phyloP scores from a whole-genome alignment of 1,140 invertebrate species.

The Macrotrachela quadricornifera region DNA sequence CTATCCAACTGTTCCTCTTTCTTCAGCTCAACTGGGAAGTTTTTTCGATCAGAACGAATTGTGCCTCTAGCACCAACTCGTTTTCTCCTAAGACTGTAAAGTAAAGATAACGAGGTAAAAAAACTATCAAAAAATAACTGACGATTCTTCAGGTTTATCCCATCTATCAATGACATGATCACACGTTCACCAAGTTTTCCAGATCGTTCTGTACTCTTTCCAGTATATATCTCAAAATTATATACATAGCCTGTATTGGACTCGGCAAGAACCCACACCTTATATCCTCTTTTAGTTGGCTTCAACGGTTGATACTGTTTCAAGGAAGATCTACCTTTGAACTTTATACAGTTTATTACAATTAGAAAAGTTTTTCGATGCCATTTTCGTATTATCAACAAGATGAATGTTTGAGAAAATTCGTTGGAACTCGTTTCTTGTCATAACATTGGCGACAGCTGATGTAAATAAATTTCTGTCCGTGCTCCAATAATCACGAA shows the following conservation, averaged over 20 bases:
- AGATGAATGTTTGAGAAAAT: no score
- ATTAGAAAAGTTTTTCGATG: no score
- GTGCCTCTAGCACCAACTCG: conserved; percentile 7
- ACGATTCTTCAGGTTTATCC: conserved; percentile 10
- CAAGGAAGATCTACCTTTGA: background rate
- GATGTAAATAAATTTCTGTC: no score
- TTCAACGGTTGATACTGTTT: conserved; percentile 19
- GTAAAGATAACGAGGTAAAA: conserved; percentile 8
- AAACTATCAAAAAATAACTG: conserved; percentile 12
- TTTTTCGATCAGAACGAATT: background rate
- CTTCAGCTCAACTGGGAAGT: conserved; percentile 9
- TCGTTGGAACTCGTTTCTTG: no score
- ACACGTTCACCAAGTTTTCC: conserved; percentile 14
- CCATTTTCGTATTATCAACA: no score
- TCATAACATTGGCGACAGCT: no score
- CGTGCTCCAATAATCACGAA: no score
- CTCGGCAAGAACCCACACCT: conserved; percentile 18
- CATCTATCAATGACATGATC: conserved; percentile 16
- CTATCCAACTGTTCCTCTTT: conserved; percentile 10
- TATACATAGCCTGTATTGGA: conserved; percentile 22
- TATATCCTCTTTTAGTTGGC: conserved; percentile 20
- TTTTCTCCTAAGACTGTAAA: conserved; percentile 8
- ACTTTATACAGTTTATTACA: background rate
- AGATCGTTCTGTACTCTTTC: conserved; percentile 13
- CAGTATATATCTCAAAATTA: conserved; percentile 29